Conservation (phyloP, 1,140 invertebrate species). For the Nebria ingens region DNA sequence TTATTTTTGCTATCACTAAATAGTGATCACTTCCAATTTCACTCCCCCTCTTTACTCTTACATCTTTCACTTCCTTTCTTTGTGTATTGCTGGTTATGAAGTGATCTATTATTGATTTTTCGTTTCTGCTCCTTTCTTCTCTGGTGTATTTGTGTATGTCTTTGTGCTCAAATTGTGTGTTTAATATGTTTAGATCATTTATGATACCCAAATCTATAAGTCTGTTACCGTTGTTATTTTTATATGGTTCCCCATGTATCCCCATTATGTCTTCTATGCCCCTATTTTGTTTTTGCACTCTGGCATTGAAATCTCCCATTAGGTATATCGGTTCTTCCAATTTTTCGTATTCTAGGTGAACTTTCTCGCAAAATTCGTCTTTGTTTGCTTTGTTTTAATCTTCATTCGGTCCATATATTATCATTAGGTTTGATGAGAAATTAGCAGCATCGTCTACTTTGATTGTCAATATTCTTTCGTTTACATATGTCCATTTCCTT, state of each 20-base stretch:
- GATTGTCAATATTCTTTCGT: no score
- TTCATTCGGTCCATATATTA: no score
- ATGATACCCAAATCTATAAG: constrained; percentile 13
- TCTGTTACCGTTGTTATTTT: constrained; percentile 13
- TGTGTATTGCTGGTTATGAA: neutral
- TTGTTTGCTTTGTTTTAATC: neutral
- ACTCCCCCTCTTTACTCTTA: constrained; percentile 1
- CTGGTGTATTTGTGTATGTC: neutral
- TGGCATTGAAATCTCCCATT: constrained; percentile 12
- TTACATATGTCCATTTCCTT: no score
- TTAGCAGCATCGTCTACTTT: no score
- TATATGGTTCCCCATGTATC: constrained; percentile 11
- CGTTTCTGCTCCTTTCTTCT: neutral
- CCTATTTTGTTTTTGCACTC: constrained; percentile 5
- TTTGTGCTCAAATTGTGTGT: constrained; percentile 10
- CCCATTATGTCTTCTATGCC: constrained; percentile 11
- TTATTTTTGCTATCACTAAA: neutral
- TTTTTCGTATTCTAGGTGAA: neutral
- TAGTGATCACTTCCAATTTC: constrained; percentile 5
- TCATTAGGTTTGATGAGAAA: no score
- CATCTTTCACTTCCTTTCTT: neutral
- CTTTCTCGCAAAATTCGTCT: neutral
- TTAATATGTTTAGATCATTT: constrained; percentile 12
- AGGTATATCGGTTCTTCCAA: constrained; percentile 6
- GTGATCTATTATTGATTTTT: constrained; percentile 4